A percentile compares a stretch with the other conserved stretches of the same genome.
Conservation (phyloP, 2,113 vertebrate species). For the Herpetotheres cachinnans region DNA sequence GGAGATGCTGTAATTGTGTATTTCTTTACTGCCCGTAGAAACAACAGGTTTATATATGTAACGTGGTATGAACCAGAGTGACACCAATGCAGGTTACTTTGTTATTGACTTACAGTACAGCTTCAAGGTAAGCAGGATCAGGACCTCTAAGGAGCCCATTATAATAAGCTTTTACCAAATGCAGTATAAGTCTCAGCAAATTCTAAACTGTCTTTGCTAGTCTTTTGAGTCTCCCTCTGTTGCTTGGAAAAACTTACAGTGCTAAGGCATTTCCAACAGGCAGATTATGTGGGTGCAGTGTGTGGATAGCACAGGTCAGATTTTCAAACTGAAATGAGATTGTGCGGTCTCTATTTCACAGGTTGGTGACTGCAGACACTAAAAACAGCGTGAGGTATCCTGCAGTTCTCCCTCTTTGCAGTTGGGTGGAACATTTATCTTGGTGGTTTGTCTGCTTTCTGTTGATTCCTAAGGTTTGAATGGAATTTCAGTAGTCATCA, state of each 20-base stretch:
- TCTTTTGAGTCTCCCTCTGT: not conserved
- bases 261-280: not conserved
- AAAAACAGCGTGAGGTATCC: constrained; percentile 5
- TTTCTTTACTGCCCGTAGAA: not conserved
- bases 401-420: not conserved
- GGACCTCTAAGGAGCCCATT: not conserved
- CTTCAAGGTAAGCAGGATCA: not conserved
- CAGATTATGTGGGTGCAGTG: not conserved
- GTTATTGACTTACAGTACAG: not conserved
- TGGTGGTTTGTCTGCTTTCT: constrained; percentile 10
- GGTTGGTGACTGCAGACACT: not conserved
- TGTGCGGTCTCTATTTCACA: not conserved
- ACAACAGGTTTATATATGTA: not conserved
- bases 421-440: constrained; percentile 31
- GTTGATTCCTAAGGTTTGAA: constrained; percentile 23
- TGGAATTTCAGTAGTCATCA: constrained; percentile 39
- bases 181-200: not conserved
- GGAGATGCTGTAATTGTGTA: not conserved
- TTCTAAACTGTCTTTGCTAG: not conserved
- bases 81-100: not conserved
- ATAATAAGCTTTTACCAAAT: not conserved
- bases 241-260: not conserved
- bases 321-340: not conserved
- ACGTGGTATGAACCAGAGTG: not conserved
- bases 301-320: not conserved